Conservation (phyloP, 2,888 invertebrate genomes). For the Odontocolon sp. region DNA sequence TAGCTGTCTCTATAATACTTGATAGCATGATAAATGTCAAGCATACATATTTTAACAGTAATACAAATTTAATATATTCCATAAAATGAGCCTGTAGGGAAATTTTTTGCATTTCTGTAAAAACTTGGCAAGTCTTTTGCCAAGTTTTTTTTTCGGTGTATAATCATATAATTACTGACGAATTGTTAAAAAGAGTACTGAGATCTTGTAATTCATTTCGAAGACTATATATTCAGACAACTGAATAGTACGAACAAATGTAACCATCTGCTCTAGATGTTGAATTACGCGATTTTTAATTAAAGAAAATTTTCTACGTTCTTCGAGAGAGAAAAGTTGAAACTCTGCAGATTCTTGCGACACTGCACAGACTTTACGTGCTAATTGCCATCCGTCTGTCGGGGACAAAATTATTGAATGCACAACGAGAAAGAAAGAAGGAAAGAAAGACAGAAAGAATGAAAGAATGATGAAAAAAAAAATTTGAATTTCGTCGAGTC, state of each 20-base stretch:
- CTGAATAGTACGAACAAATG: conserved; percentile 4
- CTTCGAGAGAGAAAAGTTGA: background rate
- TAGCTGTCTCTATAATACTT: background rate
- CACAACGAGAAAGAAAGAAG: background rate
- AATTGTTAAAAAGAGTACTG: background rate
- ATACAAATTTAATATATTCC: too few species aligned
- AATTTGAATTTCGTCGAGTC: background rate
- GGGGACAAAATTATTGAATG: conserved; percentile 43
- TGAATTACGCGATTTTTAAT: conserved; percentile 38
- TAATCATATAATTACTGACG: too few species aligned
- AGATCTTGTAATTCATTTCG: background rate
- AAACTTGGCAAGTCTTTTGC: too few species aligned
- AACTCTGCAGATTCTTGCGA: background rate
- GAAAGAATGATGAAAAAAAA: background rate
- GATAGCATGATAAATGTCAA: too few species aligned
- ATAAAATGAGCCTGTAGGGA: too few species aligned
- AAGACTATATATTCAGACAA: background rate
- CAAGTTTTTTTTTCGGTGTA: too few species aligned
- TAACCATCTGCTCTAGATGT: background rate
- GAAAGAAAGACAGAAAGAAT: conserved; percentile 1
- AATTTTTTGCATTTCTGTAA: too few species aligned
- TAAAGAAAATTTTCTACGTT: conserved; percentile 27
- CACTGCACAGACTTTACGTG: conserved; percentile 1
- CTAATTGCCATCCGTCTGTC: conserved; percentile 38
- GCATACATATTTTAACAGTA: too few species aligned